Conservation (phyloP, 2,888 invertebrate genomes). For the Hydrotaea cyrtoneurina region DNA sequence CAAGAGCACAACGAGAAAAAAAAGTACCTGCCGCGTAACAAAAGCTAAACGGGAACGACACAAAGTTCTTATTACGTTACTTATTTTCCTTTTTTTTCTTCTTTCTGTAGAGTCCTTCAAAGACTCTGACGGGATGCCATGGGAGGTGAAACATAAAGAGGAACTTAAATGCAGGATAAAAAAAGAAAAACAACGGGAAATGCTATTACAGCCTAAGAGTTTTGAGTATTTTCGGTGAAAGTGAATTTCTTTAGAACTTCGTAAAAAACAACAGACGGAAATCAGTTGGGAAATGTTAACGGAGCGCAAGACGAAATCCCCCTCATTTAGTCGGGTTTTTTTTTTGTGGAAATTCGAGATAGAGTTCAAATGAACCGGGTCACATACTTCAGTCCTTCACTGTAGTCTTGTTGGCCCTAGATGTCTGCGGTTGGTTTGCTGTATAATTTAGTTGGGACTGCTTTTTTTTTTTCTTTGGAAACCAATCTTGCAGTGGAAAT, state of each 20-base stretch:
- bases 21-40: not conserved
- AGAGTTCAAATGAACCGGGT: too few relatives aligned
- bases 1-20: not conserved
- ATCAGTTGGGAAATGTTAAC: too few relatives aligned
- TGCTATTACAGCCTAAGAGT: not conserved
- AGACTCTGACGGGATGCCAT: not conserved
- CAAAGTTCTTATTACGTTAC: conserved; percentile 3
- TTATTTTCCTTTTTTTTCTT: not conserved
- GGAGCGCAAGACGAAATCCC: too few relatives aligned
- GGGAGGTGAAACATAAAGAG: not conserved
- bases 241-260: not conserved
- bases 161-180: not conserved
- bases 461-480: too few relatives aligned
- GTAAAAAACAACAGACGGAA: not conserved
- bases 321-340: too few relatives aligned
- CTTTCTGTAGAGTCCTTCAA: not conserved
- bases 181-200: not conserved
- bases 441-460: too few relatives aligned
- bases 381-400: too few relatives aligned
- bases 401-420: too few relatives aligned
- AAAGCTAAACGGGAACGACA: not conserved
- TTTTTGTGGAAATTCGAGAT: too few relatives aligned
- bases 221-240: not conserved
- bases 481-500: too few relatives aligned
- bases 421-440: too few relatives aligned